Evolutionary conservation across 2,888 invertebrate species (phyloP), one percentile per base, ranked within the genome.

Genomic region (Leucoptera coffeella): DNA sequence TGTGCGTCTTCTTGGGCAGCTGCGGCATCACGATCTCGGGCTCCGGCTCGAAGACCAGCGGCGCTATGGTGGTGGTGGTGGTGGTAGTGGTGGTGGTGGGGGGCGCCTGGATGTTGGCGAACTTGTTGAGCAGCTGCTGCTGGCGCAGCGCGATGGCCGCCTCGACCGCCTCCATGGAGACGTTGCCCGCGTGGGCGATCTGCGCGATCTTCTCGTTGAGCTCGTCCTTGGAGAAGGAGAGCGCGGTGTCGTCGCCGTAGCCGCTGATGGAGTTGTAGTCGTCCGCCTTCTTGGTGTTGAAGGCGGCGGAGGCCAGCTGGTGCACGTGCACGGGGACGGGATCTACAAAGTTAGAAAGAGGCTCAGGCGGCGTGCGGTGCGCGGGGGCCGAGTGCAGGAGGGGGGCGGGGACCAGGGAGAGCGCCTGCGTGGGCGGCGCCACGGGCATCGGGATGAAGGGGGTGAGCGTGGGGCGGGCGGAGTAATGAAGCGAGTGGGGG

Each of bases 121-220:
- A 80, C 39, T 79, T 78, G 25, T 69, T 75, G 42, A 80, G 43
- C 33, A 83, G 44, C 46, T 85, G 83, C 38, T 84, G 81, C 36
- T 85, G 82, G 23, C 81, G 65, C 37, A 82, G 54, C 4, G 79
- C 64, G 27, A 88, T 80, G 1, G 86, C 86, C 7, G 84, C 78
- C 41, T 86, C 82, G 3, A 88, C 75, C 5, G 84, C 82, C 31
- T 85, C 85, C 45, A 84, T 80, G 1, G 84, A 84, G 12, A 87
- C 79, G 43, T 89, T 89, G 10, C 85, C 84, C 4, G 82, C 82
- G 30, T 80, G 77, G 0, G 84, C 73, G 30, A 72, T 69, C 39
- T 72, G 71, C 3, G 58, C 59, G 34, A 73, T 73, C 43, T 69
- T 72, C 3, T 55, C 42, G 38, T 60, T 60, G 8, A 72, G 60